Base-by-base conservation (phyloP, 2,888 invertebrate species). In the Selenia dentaria region DNA sequence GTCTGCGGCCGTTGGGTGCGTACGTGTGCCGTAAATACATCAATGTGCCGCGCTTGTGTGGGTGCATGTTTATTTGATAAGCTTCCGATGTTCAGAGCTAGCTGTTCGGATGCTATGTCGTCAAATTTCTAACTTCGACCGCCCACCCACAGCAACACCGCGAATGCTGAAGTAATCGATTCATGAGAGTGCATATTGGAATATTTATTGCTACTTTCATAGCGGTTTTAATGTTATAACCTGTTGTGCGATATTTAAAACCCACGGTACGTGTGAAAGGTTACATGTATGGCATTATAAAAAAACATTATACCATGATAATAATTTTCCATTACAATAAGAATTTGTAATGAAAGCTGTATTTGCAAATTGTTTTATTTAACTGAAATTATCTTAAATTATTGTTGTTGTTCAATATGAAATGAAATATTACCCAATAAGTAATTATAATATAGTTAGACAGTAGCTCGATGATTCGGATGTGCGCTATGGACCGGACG, bases 41-140 rank as follows among this genome's bases (percentile, higher is more conserved):
- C 69, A 71, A 69, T 67, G 71, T 67, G 54, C 47, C 55, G 72
- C 64, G 71, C 62, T 47, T 79, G 84, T 84, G 83, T 85, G 83
- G 67, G 86, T 79, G 77, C 69, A 67, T 80, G 80, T 86, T 85
- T 85, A 78, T 82, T 81, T 83, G 87, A 89, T 89, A 89, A 89
- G 86, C 83, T 89, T 85, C 85, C 83, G 83, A 87, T 81, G 81
- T 67, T 74, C 70, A 70, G 69, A 77, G 74, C 80, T 83, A 82
- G 78, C 71, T 75, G 78, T 80, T 84, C 79, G 79, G 86, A 81
- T 76, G 78, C 76, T 75, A 76, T 60, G 78, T 82, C 77, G 67
- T 83, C 81, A 54, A 79, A 84, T 83, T 80, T 82, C 83, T 77
- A 52, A 60, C 59, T 67, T 59, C 51, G 54, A 57, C n/a, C 57